A percentile compares a stretch with the other conserved stretches of the same genome.
phyloP scores from a whole-genome alignment of 37 sponge, comb jelly and placozoan genomes.

The Mnemiopsis leidyi region DNA sequence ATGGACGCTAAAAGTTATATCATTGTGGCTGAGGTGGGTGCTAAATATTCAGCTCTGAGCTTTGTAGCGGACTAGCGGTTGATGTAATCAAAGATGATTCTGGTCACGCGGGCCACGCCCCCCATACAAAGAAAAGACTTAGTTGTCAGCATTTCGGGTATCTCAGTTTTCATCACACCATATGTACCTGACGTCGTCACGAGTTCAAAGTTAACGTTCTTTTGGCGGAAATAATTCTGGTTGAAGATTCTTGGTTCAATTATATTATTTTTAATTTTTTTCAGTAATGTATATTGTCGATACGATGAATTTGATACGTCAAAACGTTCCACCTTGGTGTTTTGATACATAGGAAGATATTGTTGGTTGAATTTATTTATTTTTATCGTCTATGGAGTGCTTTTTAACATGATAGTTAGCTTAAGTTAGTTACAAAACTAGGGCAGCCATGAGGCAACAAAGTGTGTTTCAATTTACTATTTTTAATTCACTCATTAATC shows the following conservation, averaged over 20 bases:
- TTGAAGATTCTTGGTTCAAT: neutral
- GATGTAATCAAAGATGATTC: no score
- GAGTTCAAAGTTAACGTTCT: neutral
- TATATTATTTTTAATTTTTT: neutral
- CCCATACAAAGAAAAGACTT: neutral
- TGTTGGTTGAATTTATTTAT: neutral
- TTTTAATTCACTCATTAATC: no score
- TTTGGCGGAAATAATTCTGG: neutral
- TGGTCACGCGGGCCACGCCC: no score
- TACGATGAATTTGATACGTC: no score
- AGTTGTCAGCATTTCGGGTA: neutral
- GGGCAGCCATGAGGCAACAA: no score
- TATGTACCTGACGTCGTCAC: neutral
- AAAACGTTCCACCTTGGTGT: neutral
- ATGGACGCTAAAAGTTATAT: no score
- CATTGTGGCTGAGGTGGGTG: no score
- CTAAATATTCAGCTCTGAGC: no score
- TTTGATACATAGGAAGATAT: neutral
- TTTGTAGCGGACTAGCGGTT: no score
- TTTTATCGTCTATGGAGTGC: neutral
- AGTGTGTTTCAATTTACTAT: no score
- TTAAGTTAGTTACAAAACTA: neutral
- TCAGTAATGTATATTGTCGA: no score
- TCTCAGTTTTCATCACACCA: neutral
- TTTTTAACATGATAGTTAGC: neutral